Evolutionary conservation across 2,797 vertebrate genomes (phyloP).

Genomic region (Neostethus bicornis): DNA sequence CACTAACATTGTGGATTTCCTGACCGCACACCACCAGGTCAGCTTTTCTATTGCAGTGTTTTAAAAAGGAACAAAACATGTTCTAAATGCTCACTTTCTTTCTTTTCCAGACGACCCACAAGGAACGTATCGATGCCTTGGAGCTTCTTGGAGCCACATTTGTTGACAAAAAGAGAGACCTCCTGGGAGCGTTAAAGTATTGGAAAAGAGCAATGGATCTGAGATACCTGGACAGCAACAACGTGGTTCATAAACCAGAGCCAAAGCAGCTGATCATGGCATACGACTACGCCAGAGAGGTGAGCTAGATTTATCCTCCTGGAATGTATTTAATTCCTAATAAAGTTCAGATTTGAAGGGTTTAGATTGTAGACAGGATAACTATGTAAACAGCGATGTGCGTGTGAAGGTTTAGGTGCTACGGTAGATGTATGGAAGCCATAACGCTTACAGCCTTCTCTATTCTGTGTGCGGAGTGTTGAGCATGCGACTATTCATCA

Average conservation of each 20-base stretch:
- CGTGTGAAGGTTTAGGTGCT: no score
- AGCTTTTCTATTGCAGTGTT: slow-evolving; percentile 1
- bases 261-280: slow-evolving; percentile 95
- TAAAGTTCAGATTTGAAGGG: no score
- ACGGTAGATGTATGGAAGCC: no score
- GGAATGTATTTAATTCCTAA: not conserved
- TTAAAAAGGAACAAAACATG: not conserved
- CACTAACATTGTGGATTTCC: slow-evolving; percentile 97
- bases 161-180: slow-evolving; percentile 97
- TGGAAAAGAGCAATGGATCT: slow-evolving; percentile 99
- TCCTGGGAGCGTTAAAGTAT: slow-evolving; percentile 96
- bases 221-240: slow-evolving; percentile 89
- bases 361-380: no score
- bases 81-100: not conserved
- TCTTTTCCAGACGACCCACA: slow-evolving; percentile 82
- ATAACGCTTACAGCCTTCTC: no score
- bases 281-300: slow-evolving; percentile 95
- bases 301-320: slow-evolving; percentile 34
- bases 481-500: no score
- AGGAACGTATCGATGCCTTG: slow-evolving; percentile 91
- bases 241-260: slow-evolving; percentile 87
- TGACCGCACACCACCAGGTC: slow-evolving; percentile 88
- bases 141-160: slow-evolving; percentile 97
- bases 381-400: no score
- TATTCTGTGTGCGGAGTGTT: no score